These are phyloP conservation scores for Dromas ardeola DNA, from an alignment of 2,113 vertebrate genomes.

Conservation along the genomic window DNA sequence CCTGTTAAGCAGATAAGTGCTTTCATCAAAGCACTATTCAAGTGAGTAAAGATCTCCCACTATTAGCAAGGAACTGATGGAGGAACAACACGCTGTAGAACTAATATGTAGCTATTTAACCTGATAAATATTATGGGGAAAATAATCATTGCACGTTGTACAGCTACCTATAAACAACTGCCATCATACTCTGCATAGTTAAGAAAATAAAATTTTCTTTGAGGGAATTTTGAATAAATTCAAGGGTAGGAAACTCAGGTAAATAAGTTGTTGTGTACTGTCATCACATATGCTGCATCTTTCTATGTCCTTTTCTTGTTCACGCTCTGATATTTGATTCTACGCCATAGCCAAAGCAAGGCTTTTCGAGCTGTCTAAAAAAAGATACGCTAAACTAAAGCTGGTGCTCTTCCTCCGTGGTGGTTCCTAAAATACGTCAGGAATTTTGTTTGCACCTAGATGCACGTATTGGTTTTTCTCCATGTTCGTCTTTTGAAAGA, in stretches of 20 bases:
- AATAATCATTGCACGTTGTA: neutral
- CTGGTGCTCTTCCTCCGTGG: neutral
- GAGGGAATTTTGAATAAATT: neutral
- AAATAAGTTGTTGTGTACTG: neutral
- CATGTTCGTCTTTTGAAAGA: neutral
- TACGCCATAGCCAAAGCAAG: neutral
- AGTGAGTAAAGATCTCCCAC: neutral
- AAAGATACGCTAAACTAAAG: neutral
- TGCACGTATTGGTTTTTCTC: accelerated
- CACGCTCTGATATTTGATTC: neutral
- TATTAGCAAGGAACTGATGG: neutral
- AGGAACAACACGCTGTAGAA: neutral
- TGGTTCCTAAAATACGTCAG: neutral
- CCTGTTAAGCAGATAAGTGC: neutral
- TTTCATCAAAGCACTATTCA: neutral
- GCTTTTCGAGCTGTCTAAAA: neutral
- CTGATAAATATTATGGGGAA: neutral
- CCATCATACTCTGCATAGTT: neutral
- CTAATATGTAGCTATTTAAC: neutral
- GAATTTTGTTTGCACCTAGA: neutral
- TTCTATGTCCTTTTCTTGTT: neutral
- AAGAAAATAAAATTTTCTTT: neutral
- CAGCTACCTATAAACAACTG: neutral
- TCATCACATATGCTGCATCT: neutral
- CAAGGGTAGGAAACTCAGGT: neutral